Base-by-base conservation (phyloP, 2,888 invertebrate species). In the Lasioglossum oenotherae region DNA sequence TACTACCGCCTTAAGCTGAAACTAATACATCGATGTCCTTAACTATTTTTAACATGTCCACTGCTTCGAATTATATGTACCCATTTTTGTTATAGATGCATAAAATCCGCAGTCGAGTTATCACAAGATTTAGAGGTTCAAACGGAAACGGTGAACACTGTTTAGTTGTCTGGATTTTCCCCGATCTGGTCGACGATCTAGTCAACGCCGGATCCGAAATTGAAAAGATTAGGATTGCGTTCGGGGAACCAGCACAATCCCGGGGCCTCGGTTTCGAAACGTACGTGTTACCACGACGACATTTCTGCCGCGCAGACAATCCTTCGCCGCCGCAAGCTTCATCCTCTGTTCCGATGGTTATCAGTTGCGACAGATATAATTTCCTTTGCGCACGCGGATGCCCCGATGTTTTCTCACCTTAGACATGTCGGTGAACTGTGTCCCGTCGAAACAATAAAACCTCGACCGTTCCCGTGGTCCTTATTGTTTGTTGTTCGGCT, bases 381-480 rank as follows among this genome's bases (percentile, higher is more conserved):
- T 84, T 76, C 67, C 64, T 57, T 69, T 16, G 19, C 69, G 31
- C 60, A 5, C 73, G 60, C 12, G 71, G 69, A 4, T 19, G 12
- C 8, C 64, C 31, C n/a, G n/a, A 12, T 23, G 72, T 83, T 81
- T 86, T 86, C 92, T 92, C 85, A 93, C 93, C 93, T 92, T 93
- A 82, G 91, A 82, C 93, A 93, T 93, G 89, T 73, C 87, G 90
- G 46, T 82, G 86, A 87, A 38, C n/a, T 71, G 38, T 71, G 57
- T 69, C 75, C 78, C 79, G 77, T 73, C 41, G 41, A 71, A 64
- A 84, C 74, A 84, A 81, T 67, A 74, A 84, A 84, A 38, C 72
- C 57, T 38, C 72, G 60, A 69, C 74, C 60, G 53, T 41, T 71
- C 71, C 71, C 41, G n/a, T n/a, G 38, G n/a, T 6, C 10, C 38